Base-by-base conservation (phyloP, 1,140 invertebrate species). In the Sinella curviseta region DNA sequence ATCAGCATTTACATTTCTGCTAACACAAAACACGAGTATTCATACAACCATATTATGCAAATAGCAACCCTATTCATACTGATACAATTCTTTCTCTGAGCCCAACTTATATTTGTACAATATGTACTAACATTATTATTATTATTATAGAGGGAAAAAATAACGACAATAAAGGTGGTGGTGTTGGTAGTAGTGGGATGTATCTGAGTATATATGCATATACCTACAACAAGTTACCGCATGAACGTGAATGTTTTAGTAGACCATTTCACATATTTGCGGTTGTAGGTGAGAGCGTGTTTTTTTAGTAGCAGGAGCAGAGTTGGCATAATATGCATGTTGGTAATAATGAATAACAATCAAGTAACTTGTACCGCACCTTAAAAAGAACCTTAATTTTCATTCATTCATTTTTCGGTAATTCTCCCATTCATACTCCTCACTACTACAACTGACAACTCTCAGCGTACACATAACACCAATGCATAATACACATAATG, bases 301-400 rank as follows among this genome's bases (percentile, higher is more conserved):
- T 70, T 8, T 24, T 4, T 12, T 14, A 60, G 55, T 70, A 70
- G 65, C 31, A 70, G 31, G 2, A 70, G 65, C 24, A 70, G 65
- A 17, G 24, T 30, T 70, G 14, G 2, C 12, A 24, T 70, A 70
- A 33, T 31, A 30, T 26, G 4, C 8, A 65, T 4, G 57, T n/a
- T 26, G 26, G 14, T 8, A 8, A 65, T n/a, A 65, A 70, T 70
- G 65, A 70, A 70, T 70, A 70, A 70, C 65, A 70, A 70, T 70
- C 65, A 70, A 70, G 65, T 70, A 70, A 70, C 65, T 70, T 70
- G 65, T 70, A 70, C 65, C 65, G 65, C 65, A 33, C 65, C 65
- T 70, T 33, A 70, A 70, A 70, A 70, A 33, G 31, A 70, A 33
- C 65, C 65, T 24, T 70, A 70, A 70, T 70, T 60, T 70, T 24